Percentiles rank a stretch among this genome's conserved stretches.
Conservation (phyloP, 2,797 vertebrate species). For the Arrhamphus sclerolepis region DNA sequence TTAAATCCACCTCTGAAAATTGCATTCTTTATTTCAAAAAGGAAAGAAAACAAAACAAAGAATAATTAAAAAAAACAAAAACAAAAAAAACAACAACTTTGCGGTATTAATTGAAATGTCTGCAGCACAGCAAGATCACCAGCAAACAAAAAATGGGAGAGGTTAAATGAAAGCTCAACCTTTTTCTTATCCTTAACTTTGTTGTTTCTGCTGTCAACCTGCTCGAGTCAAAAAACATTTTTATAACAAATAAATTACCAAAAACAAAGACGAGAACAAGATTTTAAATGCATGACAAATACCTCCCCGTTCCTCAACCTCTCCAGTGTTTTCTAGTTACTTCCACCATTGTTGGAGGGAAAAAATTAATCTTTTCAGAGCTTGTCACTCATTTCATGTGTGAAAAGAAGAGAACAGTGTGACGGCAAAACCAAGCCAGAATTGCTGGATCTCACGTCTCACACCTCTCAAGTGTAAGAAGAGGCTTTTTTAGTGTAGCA, state of each 20-base stretch:
- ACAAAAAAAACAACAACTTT: slow-evolving; percentile 28
- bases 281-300: slow-evolving; percentile 27
- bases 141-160: not conserved
- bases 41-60: too few species aligned
- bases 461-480: slow-evolving; percentile 24
- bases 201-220: not conserved
- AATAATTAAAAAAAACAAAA: slow-evolving; percentile 11
- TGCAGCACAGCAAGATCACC: slow-evolving; percentile 7
- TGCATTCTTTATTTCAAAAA: too few species aligned
- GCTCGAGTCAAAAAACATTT: slow-evolving; percentile 1
- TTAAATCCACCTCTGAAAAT: too few species aligned
- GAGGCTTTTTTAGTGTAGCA: not conserved
- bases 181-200: slow-evolving; percentile 8
- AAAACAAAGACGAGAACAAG: slow-evolving; percentile 2
- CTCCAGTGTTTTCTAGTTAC: slow-evolving; percentile 15
- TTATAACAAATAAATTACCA: slow-evolving; percentile 2
- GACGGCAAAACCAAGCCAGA: slow-evolving; percentile 12
- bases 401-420: slow-evolving; percentile 17
- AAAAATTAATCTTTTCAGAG: slow-evolving; percentile 18
- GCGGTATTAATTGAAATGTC: slow-evolving; percentile 14
- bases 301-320: not conserved
- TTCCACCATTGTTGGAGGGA: slow-evolving; percentile 11
- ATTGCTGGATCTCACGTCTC: slow-evolving; percentile 10
- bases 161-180: slow-evolving; percentile 4
- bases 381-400: slow-evolving; percentile 28